Conservation (phyloP, 2,113 vertebrate species). For the Felis chaus region DNA sequence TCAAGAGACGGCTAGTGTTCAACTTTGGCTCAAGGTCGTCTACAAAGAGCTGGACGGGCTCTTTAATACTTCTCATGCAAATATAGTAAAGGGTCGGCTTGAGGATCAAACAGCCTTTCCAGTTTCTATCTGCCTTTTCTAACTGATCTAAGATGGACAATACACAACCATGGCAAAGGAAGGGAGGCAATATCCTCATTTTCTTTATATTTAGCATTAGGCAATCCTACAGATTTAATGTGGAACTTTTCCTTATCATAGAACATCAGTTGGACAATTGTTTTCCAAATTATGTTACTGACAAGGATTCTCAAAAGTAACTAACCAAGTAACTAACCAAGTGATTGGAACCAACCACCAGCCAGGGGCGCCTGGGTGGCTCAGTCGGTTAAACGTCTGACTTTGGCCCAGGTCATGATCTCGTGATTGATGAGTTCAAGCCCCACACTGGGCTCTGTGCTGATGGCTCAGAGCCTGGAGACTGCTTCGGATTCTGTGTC, state of each 20-base stretch:
- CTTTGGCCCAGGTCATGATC: too few species aligned
- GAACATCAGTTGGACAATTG: not conserved
- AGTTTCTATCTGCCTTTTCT: not conserved
- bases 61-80: not conserved
- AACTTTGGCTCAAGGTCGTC: not conserved
- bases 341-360: not conserved
- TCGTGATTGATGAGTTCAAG: too few species aligned
- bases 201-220: slow-evolving; percentile 3
- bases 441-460: too few species aligned
- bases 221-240: not conserved
- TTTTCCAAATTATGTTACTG: not conserved
- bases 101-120: not conserved
- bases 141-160: not conserved
- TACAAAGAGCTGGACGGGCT: not conserved
- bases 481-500: too few species aligned
- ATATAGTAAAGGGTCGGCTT: not conserved
- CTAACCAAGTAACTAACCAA: not conserved
- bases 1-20: not conserved
- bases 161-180: not conserved
- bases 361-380: not conserved
- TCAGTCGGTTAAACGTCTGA: too few species aligned
- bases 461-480: too few species aligned
- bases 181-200: not conserved
- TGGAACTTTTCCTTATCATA: not conserved
- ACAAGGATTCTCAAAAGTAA: not conserved